These are phyloP conservation scores for Tipula helvola DNA, from an alignment of 2,888 invertebrate species.

Conservation along the genomic window DNA sequence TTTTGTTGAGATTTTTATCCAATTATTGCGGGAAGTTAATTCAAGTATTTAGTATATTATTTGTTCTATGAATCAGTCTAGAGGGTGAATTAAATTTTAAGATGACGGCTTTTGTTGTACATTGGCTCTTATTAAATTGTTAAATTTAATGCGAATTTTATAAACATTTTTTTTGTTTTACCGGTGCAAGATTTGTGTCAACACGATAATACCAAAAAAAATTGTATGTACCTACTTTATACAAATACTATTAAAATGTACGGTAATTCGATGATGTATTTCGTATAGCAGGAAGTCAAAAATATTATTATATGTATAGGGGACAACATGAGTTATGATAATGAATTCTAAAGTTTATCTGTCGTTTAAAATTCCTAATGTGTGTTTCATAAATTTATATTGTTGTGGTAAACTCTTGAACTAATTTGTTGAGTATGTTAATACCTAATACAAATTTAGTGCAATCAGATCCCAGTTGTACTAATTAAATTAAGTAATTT, in stretches of 20 bases:
- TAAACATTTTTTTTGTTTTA: background rate
- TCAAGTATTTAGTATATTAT: background rate
- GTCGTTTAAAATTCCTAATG: too few relatives aligned
- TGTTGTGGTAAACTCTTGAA: too few relatives aligned
- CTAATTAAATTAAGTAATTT: too few relatives aligned
- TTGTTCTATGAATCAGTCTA: background rate
- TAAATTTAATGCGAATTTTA: background rate
- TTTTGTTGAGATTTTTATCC: background rate
- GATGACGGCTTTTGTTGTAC: background rate
- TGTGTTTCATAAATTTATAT: too few relatives aligned
- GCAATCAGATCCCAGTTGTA: too few relatives aligned
- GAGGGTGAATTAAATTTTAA: background rate
- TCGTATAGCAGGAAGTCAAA: background rate
- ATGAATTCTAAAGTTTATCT: too few relatives aligned
- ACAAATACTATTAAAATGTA: background rate
- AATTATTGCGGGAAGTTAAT: conserved; percentile 4
- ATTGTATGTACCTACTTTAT: background rate
- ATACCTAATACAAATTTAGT: too few relatives aligned
- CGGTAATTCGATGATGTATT: background rate
- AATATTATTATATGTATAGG: background rate
- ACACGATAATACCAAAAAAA: background rate
- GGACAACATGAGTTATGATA: too few relatives aligned
- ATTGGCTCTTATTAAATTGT: background rate
- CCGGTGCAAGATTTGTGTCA: background rate
- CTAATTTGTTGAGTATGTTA: too few relatives aligned